Conservation (phyloP, 2,888 invertebrate genomes). For the Hipparchia semele region DNA sequence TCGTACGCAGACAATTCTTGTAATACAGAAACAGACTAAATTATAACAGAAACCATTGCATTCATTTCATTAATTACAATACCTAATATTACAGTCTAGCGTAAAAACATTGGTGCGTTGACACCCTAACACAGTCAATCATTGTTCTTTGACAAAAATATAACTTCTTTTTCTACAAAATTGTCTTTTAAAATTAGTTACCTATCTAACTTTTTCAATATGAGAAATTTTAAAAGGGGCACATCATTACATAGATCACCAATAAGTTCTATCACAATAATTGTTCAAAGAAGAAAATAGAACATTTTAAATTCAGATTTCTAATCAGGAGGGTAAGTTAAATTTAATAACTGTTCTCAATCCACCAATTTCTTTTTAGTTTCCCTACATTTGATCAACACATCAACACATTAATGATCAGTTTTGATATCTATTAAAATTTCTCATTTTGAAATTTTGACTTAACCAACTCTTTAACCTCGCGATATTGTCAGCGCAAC, state of each 20-base stretch:
- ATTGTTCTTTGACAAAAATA: constrained; percentile 69
- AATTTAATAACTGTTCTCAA: no score
- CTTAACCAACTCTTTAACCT: constrained; percentile 53
- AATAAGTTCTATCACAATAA: no score
- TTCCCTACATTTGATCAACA: neutral
- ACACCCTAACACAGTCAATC: constrained; percentile 52
- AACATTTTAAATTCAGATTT: no score
- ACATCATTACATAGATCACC: neutral
- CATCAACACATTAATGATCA: neutral
- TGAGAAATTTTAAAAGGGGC: constrained; percentile 48
- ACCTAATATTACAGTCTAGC: constrained; percentile 54
- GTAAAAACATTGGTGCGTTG: constrained; percentile 62
- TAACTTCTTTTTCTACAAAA: constrained; percentile 63
- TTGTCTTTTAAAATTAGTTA: constrained; percentile 61
- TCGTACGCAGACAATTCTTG: neutral
- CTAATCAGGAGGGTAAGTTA: no score
- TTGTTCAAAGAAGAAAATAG: no score
- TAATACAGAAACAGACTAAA: neutral
- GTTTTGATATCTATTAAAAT: constrained; percentile 41
- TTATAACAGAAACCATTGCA: constrained; percentile 12
- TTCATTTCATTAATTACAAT: constrained; percentile 37
- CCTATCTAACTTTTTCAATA: constrained; percentile 63
- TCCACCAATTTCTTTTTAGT: no score
- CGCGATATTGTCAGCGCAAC: constrained; percentile 75
- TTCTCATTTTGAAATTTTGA: constrained; percentile 42